Evolutionary conservation across 2,888 invertebrate genomes (phyloP), one percentile per base, ranked within the genome.

Genomic region (Drosophila mayaguana): DNA sequence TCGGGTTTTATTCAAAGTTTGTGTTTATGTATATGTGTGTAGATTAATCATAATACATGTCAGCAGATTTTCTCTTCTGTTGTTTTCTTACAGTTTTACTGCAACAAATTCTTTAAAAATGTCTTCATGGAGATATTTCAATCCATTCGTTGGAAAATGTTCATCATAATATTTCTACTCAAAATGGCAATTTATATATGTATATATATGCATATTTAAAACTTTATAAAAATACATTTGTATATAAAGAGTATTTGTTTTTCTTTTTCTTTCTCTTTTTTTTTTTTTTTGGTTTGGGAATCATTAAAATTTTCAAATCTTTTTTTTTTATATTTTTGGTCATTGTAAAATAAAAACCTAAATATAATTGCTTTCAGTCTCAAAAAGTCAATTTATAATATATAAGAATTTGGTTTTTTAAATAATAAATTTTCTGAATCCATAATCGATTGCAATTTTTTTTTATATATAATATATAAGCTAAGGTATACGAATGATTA

Each of bases 311-410:
- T 63, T 42, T 25, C 28, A 50, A 60, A 16, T 32, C 3, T 56
- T 50, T 22, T 32, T 20, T 43, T 42, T 18, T 45, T 50, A 51
- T 50, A 36, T 69, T 76, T 77, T 84, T 78, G 70, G 78, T 83
- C 43, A 46, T 72, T 72, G 60, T 72, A 62, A 69, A 63, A 40
- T 72, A 74, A 61, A 78, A 68, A 28, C 54, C 63, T 76, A 60
- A 79, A 55, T 53, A 56, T 69, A 72, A 32, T 72, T 66, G 72
- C 67, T 63, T 55, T 86, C 88, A 87, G 88, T 88, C 86, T 88
- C 73, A 63, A 78, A 51, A 53, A 68, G 79, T 88, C 71, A 50
- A 74, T 80, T 57, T 60, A 38, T 28, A 8, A 28, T 28, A 28
- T 28, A 45, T 56, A 71, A 68, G 36, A 63, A 67, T 51, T 70